Base-by-base conservation (phyloP, 2,113 vertebrate genomes). In the Planiliza haematocheilus region DNA sequence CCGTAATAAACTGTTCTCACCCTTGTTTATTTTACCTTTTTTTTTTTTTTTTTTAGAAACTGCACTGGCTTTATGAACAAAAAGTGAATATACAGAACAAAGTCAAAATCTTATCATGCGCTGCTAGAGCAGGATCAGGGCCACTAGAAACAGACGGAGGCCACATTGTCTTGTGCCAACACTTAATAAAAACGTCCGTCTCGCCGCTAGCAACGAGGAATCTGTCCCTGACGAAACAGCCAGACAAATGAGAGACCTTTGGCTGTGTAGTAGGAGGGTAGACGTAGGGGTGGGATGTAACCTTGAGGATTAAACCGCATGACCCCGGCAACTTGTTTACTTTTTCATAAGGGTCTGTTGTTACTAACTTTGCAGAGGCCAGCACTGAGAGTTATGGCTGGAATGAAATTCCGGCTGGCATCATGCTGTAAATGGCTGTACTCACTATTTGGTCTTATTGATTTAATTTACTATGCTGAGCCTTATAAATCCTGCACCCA, bases 131-230 rank as follows among this genome's bases (percentile, higher is more conserved):
- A 57, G 59, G 87, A 82, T 53, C 71, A 71, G 71, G 38, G 91
- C 14, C 90, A 94, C 93, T 93, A 88, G 89, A 93, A 89, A 86
- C 91, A 94, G 93, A 91, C 90, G 91, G 91, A 90, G 90, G 92
- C 89, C 92, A 93, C 93, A 24, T 58, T 94, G 93, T 94, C 94
- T 92, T 90, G 37, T 95, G 93, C 93, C 94, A 93, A 89, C 91
- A 89, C 92, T 86, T 95, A 95, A 95, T 96, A 95, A 96, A 96
- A 95, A 93, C 91, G 91, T 91, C 62, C n/a, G 92, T 91, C 88
- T 94, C 88, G 79, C 92, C 82, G 91, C 92, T 92, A 94, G 34
- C 94, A 89, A 90, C 92, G 91, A 95, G 91, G 90, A 93, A 92
- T 94, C 90, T 93, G 88, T 87, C 21, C 7, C 91, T 70, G 94